phyloP scores from a whole-genome alignment of 2,113 vertebrate species.

The Uria lomvia region DNA sequence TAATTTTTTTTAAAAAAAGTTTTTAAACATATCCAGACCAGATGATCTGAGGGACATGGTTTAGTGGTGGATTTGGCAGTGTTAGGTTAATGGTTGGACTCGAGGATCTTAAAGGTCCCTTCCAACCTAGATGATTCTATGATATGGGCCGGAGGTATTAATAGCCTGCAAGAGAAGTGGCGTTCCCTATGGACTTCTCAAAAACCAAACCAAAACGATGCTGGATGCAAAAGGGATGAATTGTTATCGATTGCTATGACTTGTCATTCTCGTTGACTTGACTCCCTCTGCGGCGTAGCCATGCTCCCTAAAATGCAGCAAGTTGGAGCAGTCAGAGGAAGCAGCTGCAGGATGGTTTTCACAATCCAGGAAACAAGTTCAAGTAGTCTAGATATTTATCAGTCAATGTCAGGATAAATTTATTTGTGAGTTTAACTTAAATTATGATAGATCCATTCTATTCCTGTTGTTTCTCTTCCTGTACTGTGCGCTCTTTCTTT shows the following conservation, averaged over 20 bases:
- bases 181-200: not conserved
- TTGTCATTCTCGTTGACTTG: not conserved
- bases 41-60: not conserved
- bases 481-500: slow-evolving; percentile 32
- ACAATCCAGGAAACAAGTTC: slow-evolving; percentile 16
- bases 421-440: not conserved
- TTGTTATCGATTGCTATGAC: not conserved
- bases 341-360: not conserved
- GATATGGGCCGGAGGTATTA: not conserved
- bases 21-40: not conserved
- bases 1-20: not conserved
- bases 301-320: not conserved
- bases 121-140: not conserved
- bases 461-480: slow-evolving; percentile 31
- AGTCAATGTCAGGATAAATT: slow-evolving; percentile 24
- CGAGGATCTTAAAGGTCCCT: not conserved
- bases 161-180: not conserved
- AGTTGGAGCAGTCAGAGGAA: not conserved
- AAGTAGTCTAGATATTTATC: slow-evolving; percentile 18
- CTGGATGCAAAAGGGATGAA: fast-evolving
- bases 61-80: not conserved
- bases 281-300: not conserved
- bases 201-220: fast-evolving
- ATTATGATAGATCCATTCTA: slow-evolving; percentile 11
- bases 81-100: not conserved